Conservation (phyloP, 2,113 vertebrate genomes). For the Labeo rohita region DNA sequence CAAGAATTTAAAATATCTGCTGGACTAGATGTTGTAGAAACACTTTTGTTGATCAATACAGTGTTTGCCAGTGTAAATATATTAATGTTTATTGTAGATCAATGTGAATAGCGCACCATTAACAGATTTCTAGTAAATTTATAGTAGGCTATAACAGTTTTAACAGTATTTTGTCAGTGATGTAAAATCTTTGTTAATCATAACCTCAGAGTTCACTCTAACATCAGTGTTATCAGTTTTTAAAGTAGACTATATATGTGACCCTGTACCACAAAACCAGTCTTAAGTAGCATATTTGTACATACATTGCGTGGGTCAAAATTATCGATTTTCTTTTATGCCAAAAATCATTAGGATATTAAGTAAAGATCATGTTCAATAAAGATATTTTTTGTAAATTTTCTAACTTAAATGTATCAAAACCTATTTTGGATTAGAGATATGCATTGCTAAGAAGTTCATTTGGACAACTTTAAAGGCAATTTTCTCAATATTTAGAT, state of each 20-base stretch:
- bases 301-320: too few species aligned
- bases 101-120: not conserved
- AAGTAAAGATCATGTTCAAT: too few species aligned
- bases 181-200: not conserved
- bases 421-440: too few species aligned
- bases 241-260: not conserved
- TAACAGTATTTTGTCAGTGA: not conserved
- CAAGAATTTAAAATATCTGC: not conserved
- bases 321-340: too few species aligned
- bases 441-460: too few species aligned
- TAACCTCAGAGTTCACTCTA: not conserved
- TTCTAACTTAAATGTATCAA: too few species aligned
- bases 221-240: not conserved
- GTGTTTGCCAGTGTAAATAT: not conserved
- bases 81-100: not conserved
- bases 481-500: too few species aligned
- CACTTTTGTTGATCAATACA: not conserved
- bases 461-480: too few species aligned
- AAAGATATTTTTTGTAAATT: too few species aligned
- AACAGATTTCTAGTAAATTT: not conserved
- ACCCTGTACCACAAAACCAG: too few species aligned
- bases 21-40: slow-evolving; percentile 7
- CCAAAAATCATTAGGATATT: too few species aligned
- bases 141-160: not conserved
- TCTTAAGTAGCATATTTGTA: too few species aligned